phyloP scores from a whole-genome alignment of 2,113 vertebrate genomes.

The Burhinus bistriatus region DNA sequence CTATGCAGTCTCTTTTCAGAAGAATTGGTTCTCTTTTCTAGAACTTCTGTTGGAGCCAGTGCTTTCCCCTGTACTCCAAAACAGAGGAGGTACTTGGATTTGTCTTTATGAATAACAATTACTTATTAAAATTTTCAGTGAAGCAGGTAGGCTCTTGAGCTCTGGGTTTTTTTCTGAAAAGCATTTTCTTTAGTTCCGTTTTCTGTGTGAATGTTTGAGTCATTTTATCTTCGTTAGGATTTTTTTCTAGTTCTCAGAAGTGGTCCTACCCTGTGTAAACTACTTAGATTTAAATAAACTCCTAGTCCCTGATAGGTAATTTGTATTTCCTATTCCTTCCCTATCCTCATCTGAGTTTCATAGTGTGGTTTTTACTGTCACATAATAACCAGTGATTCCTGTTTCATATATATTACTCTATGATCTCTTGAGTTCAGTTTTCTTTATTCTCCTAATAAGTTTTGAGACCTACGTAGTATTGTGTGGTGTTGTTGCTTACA shows the following conservation, averaged over 20 bases:
- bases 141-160: neutral
- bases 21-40: neutral
- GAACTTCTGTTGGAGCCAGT: neutral
- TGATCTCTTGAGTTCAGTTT: neutral
- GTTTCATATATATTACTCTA: neutral
- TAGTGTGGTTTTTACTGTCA: neutral
- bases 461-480: neutral
- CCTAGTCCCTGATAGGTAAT: neutral
- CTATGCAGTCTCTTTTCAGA: neutral
- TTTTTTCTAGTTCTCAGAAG: neutral
- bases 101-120: neutral
- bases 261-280: neutral
- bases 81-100: neutral
- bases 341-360: neutral
- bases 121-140: neutral
- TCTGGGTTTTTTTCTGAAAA: too few relatives aligned
- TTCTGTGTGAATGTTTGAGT: neutral
- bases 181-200: neutral
- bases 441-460: neutral
- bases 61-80: neutral
- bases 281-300: neutral
- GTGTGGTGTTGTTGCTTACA: neutral
- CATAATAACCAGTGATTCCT: neutral
- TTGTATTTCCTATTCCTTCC: neutral
- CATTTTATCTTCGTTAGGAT: neutral